Evolutionary conservation across 1,140 invertebrate genomes (phyloP).

Genomic region (Plectrocnemia conspersa): DNA sequence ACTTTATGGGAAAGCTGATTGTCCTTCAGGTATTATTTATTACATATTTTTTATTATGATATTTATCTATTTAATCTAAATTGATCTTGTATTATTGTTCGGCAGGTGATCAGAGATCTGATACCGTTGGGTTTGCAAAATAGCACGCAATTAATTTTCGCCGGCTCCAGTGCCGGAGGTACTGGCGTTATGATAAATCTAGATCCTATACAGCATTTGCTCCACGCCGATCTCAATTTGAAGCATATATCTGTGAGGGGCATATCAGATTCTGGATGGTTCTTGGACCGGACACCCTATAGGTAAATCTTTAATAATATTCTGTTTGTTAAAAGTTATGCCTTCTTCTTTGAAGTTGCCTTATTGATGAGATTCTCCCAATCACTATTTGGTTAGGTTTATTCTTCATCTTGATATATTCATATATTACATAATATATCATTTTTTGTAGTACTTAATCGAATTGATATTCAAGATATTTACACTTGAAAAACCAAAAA

Average conservation of each 20-base stretch:
- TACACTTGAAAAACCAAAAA: too few species aligned
- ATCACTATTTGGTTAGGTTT: too few species aligned
- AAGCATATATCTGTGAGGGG: constrained; percentile 70
- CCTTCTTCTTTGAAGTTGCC: too few species aligned
- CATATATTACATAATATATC: too few species aligned
- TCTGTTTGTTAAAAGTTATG: too few species aligned
- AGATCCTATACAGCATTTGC: constrained; percentile 70
- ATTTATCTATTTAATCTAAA: neutral
- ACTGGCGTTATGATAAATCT: constrained; percentile 88
- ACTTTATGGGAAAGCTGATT: constrained; percentile 85
- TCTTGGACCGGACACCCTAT: constrained; percentile 71
- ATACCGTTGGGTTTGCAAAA: constrained; percentile 59
- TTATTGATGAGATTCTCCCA: too few species aligned
- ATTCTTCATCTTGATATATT: too few species aligned
- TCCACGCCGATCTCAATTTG: constrained; percentile 54
- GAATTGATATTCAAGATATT: too few species aligned
- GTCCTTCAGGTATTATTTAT: constrained; percentile 54
- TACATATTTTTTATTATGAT: constrained; percentile 19
- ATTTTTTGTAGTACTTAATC: too few species aligned
- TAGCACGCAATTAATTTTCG: constrained; percentile 65
- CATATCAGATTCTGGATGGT: constrained; percentile 90
- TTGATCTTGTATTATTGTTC: neutral
- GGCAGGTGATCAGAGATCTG: constrained; percentile 64
- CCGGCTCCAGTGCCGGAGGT: constrained; percentile 90
- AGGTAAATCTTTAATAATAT: constrained; percentile 23